Percentiles rank a stretch among this genome's conserved stretches.
Conservation (phyloP, 2,888 invertebrate species). For the Caenorhabditis imperialis region DNA sequence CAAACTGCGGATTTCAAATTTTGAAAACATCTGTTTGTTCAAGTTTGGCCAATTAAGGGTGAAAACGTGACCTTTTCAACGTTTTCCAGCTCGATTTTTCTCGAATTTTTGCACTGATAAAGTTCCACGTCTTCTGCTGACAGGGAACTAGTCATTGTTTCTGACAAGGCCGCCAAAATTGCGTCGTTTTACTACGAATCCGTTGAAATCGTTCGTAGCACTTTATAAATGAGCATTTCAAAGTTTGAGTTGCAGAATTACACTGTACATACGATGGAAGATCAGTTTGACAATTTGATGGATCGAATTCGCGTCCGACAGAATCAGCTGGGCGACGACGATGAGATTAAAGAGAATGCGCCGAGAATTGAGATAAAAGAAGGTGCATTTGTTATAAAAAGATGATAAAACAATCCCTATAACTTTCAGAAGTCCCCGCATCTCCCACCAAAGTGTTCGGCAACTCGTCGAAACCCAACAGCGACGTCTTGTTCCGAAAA, state of each 20-base stretch:
- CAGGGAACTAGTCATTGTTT: neutral
- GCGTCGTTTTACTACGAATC: constrained; percentile 19
- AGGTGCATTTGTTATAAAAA: too few relatives aligned
- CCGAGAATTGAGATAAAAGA: neutral
- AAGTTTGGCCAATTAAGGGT: too few relatives aligned
- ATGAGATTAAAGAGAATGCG: constrained; percentile 5
- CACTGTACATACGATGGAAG: constrained; percentile 53
- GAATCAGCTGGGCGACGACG: constrained; percentile 19
- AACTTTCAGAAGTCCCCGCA: neutral
- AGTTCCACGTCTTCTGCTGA: constrained; percentile 6
- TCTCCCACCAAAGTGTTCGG: constrained; percentile 41
- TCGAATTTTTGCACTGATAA: neutral
- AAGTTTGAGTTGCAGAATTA: constrained; percentile 13
- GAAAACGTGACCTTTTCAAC: constrained; percentile 1
- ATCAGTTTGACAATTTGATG: constrained; percentile 54
- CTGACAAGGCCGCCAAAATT: constrained; percentile 9
- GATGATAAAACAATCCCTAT: too few relatives aligned
- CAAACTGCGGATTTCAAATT: constrained; percentile 29
- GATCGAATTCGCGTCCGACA: constrained; percentile 58
- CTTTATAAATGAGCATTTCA: too few relatives aligned
- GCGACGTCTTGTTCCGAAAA: constrained; percentile 7
- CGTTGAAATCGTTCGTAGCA: constrained; percentile 17
- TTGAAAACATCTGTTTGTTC: constrained; percentile 11
- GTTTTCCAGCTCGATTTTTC: neutral
- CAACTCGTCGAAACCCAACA: constrained; percentile 13